Base-by-base conservation (phyloP, 2,888 invertebrate genomes). In the Nymphalis c-album region DNA sequence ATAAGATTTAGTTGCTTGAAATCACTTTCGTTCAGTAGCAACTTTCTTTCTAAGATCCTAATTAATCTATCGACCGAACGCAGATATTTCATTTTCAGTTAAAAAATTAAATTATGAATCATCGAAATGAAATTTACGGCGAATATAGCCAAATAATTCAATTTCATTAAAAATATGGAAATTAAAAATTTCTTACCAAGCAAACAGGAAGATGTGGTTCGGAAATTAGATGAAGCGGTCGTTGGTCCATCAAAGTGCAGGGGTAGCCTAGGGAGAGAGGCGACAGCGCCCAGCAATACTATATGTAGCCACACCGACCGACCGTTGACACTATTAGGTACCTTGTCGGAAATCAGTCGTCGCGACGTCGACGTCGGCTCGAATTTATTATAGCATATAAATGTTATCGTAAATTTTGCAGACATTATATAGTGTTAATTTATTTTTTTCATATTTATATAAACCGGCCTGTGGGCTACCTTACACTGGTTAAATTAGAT, bases 311-410 rank as follows among this genome's bases (percentile, higher is more conserved):
- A 10, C 55, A 47, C 59, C 45, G 48, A 47, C 59, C 45, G 48
- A 40, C 40, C 59, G 40, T 26, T 59, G 50, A 50, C 59, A 64
- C 50, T 46, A 59, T 64, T 64, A n/a, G n/a, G n/a, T n/a, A 64
- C 55, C 55, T 55, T n/a, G 31, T n/a, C 55, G 55, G 31, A 55
- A 55, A 55, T 55, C 55, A 31, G n/a, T 31, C 55, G 55, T 55
- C 35, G 55, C 31, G 55, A 55, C 17, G 31, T n/a, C 55, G 31
- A 55, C 31, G n/a, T 16, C 26, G 26, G 7, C 55, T 55, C n/a
- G 35, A 31, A 26, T 47, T 55, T 22, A 22, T 62, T 40, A 40
- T 64, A 20, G 13, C 35, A 31, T 48, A 58, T 17, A 22, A 58
- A 31, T 31, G 26, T 31, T 31, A 31, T 31, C 22, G 50, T 48